phyloP scores from a whole-genome alignment of 2,888 invertebrate species.

The Panzeria rudis region DNA sequence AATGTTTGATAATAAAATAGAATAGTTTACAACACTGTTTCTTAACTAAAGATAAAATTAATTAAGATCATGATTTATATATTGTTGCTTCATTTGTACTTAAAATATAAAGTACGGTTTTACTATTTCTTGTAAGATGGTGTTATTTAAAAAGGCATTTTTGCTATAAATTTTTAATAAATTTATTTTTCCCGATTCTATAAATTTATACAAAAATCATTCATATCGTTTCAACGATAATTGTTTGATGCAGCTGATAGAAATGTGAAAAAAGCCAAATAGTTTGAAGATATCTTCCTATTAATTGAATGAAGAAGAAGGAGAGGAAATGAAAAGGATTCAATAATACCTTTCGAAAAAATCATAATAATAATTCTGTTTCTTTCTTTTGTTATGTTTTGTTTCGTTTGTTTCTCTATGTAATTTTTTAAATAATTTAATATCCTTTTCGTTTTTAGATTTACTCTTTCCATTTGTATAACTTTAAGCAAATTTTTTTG shows the following conservation, averaged over 20 bases:
- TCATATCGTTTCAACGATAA: constrained; percentile 71
- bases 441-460: constrained; percentile 45
- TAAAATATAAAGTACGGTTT: constrained; percentile 59
- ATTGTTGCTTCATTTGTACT: constrained; percentile 53
- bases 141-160: constrained; percentile 50
- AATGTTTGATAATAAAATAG: constrained; percentile 50
- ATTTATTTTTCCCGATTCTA: constrained; percentile 24
- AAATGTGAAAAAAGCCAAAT: constrained; percentile 29
- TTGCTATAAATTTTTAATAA: constrained; percentile 34
- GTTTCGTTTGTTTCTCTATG: constrained; percentile 1
- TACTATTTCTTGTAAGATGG: constrained; percentile 35
- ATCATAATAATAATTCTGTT: constrained; percentile 19
- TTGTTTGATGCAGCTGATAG: constrained; percentile 52
- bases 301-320: not conserved
- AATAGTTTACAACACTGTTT: constrained; percentile 49
- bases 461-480: constrained; percentile 23
- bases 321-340: not conserved
- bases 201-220: constrained; percentile 44
- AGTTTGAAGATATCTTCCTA: not conserved
- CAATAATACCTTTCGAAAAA: constrained; percentile 16
- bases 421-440: constrained; percentile 19
- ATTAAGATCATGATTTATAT: constrained; percentile 31
- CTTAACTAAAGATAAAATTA: constrained; percentile 35
- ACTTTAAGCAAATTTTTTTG: constrained; percentile 52
- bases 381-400: constrained; percentile 28